These are phyloP conservation scores for Spilosoma lubricipeda DNA, from an alignment of 2,888 invertebrate genomes.

Conservation along the genomic window DNA sequence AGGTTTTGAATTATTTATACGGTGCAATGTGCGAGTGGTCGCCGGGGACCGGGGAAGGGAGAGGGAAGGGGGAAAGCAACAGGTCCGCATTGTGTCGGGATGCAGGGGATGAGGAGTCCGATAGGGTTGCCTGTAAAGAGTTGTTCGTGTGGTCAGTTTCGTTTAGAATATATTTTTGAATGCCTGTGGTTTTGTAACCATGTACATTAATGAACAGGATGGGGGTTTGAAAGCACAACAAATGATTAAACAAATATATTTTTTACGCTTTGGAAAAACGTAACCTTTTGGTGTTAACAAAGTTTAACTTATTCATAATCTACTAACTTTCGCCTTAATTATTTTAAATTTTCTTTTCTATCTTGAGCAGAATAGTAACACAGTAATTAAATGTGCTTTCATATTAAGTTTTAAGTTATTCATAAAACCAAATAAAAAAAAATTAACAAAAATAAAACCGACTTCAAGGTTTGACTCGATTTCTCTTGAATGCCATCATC, in stretches of 20 bases:
- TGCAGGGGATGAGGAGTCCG: conserved; percentile 71
- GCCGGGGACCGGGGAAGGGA: conserved; percentile 40
- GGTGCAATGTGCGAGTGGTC: conserved; percentile 67
- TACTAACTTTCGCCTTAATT: too few relatives aligned
- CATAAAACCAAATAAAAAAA: too few relatives aligned
- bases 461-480: too few relatives aligned
- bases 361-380: too few relatives aligned
- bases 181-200: background rate
- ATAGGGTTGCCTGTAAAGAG: conserved; percentile 61
- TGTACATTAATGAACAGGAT: background rate
- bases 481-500: too few relatives aligned
- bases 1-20: conserved; percentile 82
- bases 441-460: too few relatives aligned
- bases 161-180: background rate
- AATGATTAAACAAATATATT: background rate
- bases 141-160: conserved; percentile 26
- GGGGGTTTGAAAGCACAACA: background rate
- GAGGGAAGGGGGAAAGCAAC: conserved; percentile 62
- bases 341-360: too few relatives aligned
- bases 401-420: too few relatives aligned
- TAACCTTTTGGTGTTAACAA: too few relatives aligned
- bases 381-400: too few relatives aligned
- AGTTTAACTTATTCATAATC: too few relatives aligned
- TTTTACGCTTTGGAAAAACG: background rate
- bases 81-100: conserved; percentile 82